Base-by-base conservation (phyloP, 2,113 vertebrate species). In the Natator depressus region DNA sequence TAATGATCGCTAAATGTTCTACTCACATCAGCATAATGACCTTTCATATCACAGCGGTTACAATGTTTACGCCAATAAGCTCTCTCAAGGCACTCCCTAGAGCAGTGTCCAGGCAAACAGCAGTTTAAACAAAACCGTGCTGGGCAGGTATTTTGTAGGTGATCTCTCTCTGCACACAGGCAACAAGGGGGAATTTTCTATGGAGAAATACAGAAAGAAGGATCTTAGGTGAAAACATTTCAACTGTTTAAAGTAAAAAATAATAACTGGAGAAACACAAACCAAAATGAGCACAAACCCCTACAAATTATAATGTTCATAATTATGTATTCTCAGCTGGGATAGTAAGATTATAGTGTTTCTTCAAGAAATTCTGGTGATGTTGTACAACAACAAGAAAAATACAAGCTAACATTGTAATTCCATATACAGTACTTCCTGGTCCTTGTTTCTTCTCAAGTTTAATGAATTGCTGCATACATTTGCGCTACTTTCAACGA, bases 1-100 rank as follows among this genome's bases (percentile, higher is more conserved):
- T 38, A 84, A 42, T 27, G n/a, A 79, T 62, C 47, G 72, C 82
- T 80, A 51, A 0, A 79, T 72, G 17, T n/a, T 78, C 55, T 97
- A 99, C 99, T 99, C 97, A 99, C 99, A 27, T 99, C 99, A 89
- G 98, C 97, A 76, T 99, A 99, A 98, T 99, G 99, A 5, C 99
- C 99, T 38, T 85, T 98, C 99, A 99, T 99, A 87, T 95, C 89
- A 89, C 99, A 99, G 92, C 99, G 99, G 78, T 98, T 98, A 97
- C 99, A 99, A 35, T 97, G 97, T 27, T 99, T 99, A 87, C 98
- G 97, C 99, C 99, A 99, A 27, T 98, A 98, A 38, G 97, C 54
- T 91, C 88, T 98, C 96, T 99, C 99, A 17, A 97, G 97, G 95
- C 99, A 99, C 14, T 98, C 98, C 35, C 91, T 93, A 88, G 93